Percentiles rank a stretch among this genome's conserved stretches.
Conservation (phyloP, 2,888 invertebrate species). For the Nipponacmea schrenckii region DNA sequence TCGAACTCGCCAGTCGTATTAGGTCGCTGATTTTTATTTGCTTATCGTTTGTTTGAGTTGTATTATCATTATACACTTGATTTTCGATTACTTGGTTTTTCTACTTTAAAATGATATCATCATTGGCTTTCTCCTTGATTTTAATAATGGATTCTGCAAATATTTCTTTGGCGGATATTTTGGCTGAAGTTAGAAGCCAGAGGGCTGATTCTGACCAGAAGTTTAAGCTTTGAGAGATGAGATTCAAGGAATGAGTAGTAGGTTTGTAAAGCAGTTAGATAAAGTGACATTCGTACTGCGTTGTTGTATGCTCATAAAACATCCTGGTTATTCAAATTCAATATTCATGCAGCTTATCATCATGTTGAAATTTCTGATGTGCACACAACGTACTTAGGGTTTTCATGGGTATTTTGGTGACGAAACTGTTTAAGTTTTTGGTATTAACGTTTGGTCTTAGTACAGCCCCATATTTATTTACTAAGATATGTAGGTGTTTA, state of each 20-base stretch:
- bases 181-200: too few species aligned
- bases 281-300: conserved; percentile 25
- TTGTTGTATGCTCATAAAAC: conserved; percentile 9
- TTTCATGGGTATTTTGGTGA: conserved; percentile 15
- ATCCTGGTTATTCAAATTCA: too few species aligned
- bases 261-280: conserved; percentile 12
- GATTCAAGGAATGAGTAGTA: neutral
- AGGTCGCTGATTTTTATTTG: too few species aligned
- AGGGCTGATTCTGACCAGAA: too few species aligned
- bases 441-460: conserved; percentile 29
- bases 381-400: conserved; percentile 20
- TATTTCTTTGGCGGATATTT: neutral
- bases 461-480: conserved; percentile 15
- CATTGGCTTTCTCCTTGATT: too few species aligned
- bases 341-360: conserved; percentile 21
- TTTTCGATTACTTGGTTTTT: too few species aligned
- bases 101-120: too few species aligned
- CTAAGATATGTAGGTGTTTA: too few species aligned
- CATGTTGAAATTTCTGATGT: conserved; percentile 16
- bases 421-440: conserved; percentile 20
- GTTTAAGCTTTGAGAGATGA: neutral
- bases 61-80: too few species aligned
- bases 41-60: too few species aligned
- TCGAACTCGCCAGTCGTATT: too few species aligned
- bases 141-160: too few species aligned